Percentiles rank a stretch among this genome's conserved stretches.
phyloP scores from a whole-genome alignment of 2,797 vertebrate genomes.

The Gouania willdenowi region DNA sequence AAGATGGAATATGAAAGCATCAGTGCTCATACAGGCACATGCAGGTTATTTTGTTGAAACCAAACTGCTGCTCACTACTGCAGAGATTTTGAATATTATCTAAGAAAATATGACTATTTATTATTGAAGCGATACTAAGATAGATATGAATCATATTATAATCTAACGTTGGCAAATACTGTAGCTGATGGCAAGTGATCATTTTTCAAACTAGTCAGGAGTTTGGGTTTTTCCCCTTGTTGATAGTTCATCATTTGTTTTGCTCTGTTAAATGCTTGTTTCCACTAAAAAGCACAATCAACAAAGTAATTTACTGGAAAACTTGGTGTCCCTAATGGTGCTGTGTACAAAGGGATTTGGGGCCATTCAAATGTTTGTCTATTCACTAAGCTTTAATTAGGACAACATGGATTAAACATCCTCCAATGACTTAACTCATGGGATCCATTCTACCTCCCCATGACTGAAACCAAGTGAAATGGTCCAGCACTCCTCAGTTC shows the following conservation, averaged over 20 bases:
- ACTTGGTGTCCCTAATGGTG: constrained; percentile 32
- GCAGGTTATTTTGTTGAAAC: too few relatives aligned
- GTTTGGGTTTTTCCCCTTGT: constrained; percentile 3
- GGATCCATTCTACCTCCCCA: constrained; percentile 41
- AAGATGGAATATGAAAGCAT: too few relatives aligned
- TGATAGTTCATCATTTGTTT: constrained; percentile 19
- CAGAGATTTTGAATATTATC: too few relatives aligned
- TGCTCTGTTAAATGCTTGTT: constrained; percentile 26
- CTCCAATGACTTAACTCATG: constrained; percentile 42
- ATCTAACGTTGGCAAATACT: too few relatives aligned
- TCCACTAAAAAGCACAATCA: constrained; percentile 43
- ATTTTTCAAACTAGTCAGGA: too few relatives aligned
- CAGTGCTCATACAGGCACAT: too few relatives aligned
- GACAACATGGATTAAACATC: constrained; percentile 58
- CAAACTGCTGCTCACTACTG: too few relatives aligned
- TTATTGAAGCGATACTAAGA: too few relatives aligned
- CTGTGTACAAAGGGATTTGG: constrained; percentile 24
- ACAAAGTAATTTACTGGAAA: constrained; percentile 54
- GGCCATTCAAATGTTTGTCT: constrained; percentile 34
- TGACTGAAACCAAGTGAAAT: constrained; percentile 27
- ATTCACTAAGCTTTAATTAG: constrained; percentile 64
- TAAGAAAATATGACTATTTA: too few relatives aligned
- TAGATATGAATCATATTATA: too few relatives aligned
- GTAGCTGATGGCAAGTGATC: too few relatives aligned
- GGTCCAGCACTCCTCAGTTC: constrained; percentile 19